These are phyloP conservation scores for Pseudococcus viburni DNA, from an alignment of 2,888 invertebrate genomes.

Conservation along the genomic window DNA sequence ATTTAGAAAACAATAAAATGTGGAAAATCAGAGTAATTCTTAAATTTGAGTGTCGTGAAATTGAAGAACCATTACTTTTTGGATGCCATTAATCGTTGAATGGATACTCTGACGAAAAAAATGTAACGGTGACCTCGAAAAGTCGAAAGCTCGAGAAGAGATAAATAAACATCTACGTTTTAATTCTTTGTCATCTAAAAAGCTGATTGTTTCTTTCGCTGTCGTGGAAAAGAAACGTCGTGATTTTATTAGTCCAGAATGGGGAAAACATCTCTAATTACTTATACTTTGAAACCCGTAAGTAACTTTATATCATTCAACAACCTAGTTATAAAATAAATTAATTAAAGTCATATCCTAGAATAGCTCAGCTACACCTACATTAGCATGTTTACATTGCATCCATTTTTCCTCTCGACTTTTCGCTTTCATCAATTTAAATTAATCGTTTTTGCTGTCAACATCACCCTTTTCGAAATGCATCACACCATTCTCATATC, in stretches of 20 bases:
- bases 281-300: conserved; percentile 24
- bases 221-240: conserved; percentile 30
- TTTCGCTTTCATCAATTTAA: background rate
- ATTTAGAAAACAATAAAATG: background rate
- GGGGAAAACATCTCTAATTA: conserved; percentile 23
- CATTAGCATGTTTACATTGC: background rate
- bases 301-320: background rate
- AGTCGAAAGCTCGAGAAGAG: background rate
- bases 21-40: background rate
- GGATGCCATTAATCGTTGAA: background rate
- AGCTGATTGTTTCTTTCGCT: conserved; percentile 24
- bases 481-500: background rate
- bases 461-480: background rate
- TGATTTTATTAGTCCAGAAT: conserved; percentile 13
- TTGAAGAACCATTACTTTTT: background rate
- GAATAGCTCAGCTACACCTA: background rate
- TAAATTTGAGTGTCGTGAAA: background rate
- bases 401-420: background rate
- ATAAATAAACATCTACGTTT: conserved; percentile 58
- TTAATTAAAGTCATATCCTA: background rate
- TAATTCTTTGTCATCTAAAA: conserved; percentile 27
- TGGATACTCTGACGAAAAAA: conserved; percentile 25
- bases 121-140: conserved; percentile 53
- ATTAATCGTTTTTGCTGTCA: background rate
- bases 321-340: background rate